Conservation (phyloP, 2,888 invertebrate species). For the Eupithecia exiguata region DNA sequence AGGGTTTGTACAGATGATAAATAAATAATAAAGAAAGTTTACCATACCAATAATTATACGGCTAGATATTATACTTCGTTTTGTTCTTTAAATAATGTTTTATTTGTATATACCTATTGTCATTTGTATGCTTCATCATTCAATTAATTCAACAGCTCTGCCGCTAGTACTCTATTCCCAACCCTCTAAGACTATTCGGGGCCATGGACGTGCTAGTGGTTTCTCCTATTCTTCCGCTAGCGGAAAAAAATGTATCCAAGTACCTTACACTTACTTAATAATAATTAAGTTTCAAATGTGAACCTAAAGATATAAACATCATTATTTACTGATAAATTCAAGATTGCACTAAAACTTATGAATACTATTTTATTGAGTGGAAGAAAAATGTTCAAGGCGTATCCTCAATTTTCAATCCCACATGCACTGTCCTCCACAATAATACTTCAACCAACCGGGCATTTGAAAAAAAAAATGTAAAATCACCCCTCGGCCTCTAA, state of each 20-base stretch:
- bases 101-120: not conserved
- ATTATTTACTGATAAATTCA: not conserved
- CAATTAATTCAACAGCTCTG: not conserved
- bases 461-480: constrained; percentile 76
- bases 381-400: constrained; percentile 17
- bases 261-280: no score
- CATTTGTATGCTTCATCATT: not conserved
- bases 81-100: not conserved
- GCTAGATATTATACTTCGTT: no score
- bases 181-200: no score
- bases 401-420: constrained; percentile 52
- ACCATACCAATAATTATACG: no score
- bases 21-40: no score
- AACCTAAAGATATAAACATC: not conserved
- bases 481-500: constrained; percentile 74
- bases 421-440: constrained; percentile 77
- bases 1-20: no score
- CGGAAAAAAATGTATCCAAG: no score
- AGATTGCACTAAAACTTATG: not conserved
- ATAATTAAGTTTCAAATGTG: not conserved
- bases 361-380: not conserved
- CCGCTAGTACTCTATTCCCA: not conserved
- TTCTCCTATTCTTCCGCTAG: no score
- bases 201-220: no score
- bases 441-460: constrained; percentile 74